Evolutionary conservation across 2,888 invertebrate species (phyloP).

Genomic region (Ommatoiulus sabulosus): DNA sequence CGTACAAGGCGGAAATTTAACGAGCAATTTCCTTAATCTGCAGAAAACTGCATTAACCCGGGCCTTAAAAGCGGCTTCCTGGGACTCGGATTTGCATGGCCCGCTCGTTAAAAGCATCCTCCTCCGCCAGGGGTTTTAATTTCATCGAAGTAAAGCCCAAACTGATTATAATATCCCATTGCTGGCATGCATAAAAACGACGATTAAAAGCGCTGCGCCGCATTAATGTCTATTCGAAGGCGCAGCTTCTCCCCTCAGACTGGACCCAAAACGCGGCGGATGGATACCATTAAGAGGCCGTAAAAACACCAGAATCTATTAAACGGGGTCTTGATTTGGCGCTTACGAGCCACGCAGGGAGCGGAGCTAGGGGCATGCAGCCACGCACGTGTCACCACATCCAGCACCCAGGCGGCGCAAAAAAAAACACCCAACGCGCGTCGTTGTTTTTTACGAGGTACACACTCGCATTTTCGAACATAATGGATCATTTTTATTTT

Average conservation of each 20-base stretch:
- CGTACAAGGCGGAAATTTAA: not conserved
- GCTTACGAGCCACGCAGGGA: not conserved
- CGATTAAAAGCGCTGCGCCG: constrained; percentile 6
- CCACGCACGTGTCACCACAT: not conserved
- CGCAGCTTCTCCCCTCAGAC: not conserved
- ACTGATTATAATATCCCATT: constrained; percentile 10
- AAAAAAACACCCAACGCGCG: not conserved
- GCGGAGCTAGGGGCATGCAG: not conserved
- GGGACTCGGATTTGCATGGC: not conserved
- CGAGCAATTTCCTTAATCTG: constrained; percentile 22
- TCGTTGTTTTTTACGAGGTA: not conserved
- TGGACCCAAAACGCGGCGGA: not conserved
- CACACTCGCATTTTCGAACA: not conserved
- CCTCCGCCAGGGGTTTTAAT: constrained; percentile 32
- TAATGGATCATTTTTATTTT: constrained; percentile 37
- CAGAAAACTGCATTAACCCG: constrained; percentile 13
- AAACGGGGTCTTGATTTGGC: not conserved
- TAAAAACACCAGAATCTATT: constrained; percentile 8
- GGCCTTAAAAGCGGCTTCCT: not conserved
- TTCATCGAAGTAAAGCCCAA: not conserved
- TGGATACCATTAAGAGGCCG: constrained; percentile 17
- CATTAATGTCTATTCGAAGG: constrained; percentile 1
- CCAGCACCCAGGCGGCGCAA: not conserved
- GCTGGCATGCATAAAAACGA: constrained; percentile 17
- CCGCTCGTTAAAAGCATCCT: constrained; percentile 23